Evolutionary conservation across 2,888 invertebrate species (phyloP).

Genomic region (Leptopterna dolabrata): DNA sequence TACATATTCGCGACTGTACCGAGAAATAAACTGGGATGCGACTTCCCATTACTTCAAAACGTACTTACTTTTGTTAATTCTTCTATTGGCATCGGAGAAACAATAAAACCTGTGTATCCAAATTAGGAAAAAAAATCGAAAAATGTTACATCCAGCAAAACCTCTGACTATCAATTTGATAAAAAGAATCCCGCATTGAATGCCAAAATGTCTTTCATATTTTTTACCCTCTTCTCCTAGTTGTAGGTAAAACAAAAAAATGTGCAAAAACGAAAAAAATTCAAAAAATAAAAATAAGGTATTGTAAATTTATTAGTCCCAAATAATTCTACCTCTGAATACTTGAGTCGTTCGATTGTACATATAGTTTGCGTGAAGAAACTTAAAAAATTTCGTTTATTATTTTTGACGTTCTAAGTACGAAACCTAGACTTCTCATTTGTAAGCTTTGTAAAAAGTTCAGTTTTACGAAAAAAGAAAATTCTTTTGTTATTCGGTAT

Average conservation of each 20-base stretch:
- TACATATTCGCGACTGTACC: too few species aligned
- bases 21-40: too few species aligned
- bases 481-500: slow-evolving; percentile 34
- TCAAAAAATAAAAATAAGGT: slow-evolving; percentile 30
- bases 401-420: slow-evolving; percentile 5
- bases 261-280: slow-evolving; percentile 14
- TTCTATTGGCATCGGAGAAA: not conserved
- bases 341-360: slow-evolving; percentile 49
- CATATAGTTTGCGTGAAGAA: slow-evolving; percentile 35
- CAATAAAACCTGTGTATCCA: too few species aligned
- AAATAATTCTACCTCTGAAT: slow-evolving; percentile 52
- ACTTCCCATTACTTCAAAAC: too few species aligned
- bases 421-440: slow-evolving; percentile 27
- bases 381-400: slow-evolving; percentile 10
- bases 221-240: slow-evolving; percentile 47
- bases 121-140: not conserved
- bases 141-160: not conserved
- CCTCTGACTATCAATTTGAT: not conserved
- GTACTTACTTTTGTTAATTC: not conserved
- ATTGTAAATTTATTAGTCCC: slow-evolving; percentile 50
- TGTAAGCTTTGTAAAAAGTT: slow-evolving; percentile 40
- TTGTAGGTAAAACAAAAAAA: slow-evolving; percentile 2
- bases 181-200: not conserved
- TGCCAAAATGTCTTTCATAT: slow-evolving; percentile 53
- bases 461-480: slow-evolving; percentile 3